Evolutionary conservation across 2,113 vertebrate species (phyloP).

Genomic region (Apodemus speciosus): DNA sequence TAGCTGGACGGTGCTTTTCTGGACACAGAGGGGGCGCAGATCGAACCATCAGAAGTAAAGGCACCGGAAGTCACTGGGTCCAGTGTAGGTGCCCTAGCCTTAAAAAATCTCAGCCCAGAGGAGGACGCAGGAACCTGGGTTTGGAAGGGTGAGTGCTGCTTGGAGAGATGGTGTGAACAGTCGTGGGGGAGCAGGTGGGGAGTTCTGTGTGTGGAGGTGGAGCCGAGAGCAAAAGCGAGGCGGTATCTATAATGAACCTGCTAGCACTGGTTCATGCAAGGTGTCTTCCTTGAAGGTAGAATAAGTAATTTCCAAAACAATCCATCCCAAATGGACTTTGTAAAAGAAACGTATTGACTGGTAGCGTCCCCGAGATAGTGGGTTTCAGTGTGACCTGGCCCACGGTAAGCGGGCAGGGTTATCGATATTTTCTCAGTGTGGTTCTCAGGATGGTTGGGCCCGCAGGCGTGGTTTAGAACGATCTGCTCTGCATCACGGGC

Average conservation of each 20-base stretch:
- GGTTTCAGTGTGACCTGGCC: neutral
- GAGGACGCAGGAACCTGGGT: neutral
- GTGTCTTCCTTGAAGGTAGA: neutral
- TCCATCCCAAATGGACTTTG: neutral
- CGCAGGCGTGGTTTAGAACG: neutral
- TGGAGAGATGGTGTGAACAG: neutral
- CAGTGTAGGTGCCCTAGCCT: neutral
- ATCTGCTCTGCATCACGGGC: neutral
- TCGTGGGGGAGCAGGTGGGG: neutral
- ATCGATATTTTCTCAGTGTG: neutral
- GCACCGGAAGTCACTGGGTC: neutral
- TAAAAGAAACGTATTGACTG: neutral
- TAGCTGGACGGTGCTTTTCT: neutral
- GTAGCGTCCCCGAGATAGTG: neutral
- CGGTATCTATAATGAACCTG: neutral
- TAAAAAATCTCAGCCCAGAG: neutral
- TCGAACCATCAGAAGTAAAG: neutral
- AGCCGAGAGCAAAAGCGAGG: neutral
- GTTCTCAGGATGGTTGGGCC: no score
- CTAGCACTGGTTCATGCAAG: neutral
- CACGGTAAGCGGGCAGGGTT: neutral
- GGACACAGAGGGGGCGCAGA: no score
- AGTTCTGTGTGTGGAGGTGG: neutral
- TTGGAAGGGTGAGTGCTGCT: neutral
- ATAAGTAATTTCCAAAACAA: neutral